Base-by-base conservation (phyloP, 1,140 invertebrate genomes). In the Drosophila baimaii region DNA sequence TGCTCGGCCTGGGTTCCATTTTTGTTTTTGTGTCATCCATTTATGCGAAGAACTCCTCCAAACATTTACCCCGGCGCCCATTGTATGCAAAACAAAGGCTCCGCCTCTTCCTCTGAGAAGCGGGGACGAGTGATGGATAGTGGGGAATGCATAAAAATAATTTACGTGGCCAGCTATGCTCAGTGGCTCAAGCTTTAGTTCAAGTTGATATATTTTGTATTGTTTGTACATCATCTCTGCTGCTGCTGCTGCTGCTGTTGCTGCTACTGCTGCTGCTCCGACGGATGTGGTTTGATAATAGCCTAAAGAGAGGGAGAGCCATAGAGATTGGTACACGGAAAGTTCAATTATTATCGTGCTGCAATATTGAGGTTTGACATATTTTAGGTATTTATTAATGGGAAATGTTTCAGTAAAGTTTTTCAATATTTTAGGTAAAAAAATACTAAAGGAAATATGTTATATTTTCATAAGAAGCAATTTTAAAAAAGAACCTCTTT, bases 261-360 rank as follows among this genome's bases (percentile, higher is more conserved):
- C 80, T 80, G 71, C 71, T 62, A 6, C 43, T 57, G 25, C 80
- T 81, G 62, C 69, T 64, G 77, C 74, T 61, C 72, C 65, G 51
- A 31, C 83, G 83, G 84, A 86, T 86, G 83, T 86, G 83, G 83
- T 86, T 89, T 86, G 84, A 86, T 86, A 88, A 86, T 86, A 79
- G 61, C 55, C 55, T 6, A 51, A 41, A 72, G 61, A 51, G 27
- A 19, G 71, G 39, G 39, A 62, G 55, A 65, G 33, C 39, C 37
- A 39, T 43, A 27, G 33, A 55, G 37, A 75, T 35, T 35, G 37
- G 23, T 63, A 29, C 61, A 63, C 54, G 13, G 29, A 7, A 23
- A 58, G 23, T 10, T 10, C 59, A 41, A 59, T 41, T 2, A 52
- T 15, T n/a, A 21, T 15, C 4, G 8, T 2, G 1, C 0, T 9